These are phyloP conservation scores for Bombyx mandarina DNA, from an alignment of 1,140 invertebrate genomes.

Conservation along the genomic window DNA sequence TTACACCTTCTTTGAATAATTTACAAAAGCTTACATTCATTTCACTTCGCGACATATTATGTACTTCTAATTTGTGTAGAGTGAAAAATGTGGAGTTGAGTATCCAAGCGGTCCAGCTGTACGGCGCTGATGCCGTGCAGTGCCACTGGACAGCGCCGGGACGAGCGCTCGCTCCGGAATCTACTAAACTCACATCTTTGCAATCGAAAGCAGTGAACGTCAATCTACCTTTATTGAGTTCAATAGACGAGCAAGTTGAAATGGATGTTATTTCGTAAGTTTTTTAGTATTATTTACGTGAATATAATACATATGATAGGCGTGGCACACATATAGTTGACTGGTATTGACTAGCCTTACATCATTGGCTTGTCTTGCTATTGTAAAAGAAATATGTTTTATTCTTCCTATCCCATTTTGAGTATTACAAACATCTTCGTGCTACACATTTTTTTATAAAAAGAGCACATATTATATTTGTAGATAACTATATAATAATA, in stretches of 20 bases:
- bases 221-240: slow-evolving; percentile 13
- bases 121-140: slow-evolving; percentile 14
- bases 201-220: slow-evolving; percentile 12
- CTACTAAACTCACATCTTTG: slow-evolving; percentile 12
- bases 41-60: too few relatives aligned
- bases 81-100: slow-evolving; percentile 19
- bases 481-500: background rate
- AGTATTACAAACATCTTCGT: too few relatives aligned
- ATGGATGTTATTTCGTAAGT: slow-evolving; percentile 29
- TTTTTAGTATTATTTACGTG: background rate
- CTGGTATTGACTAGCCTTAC: too few relatives aligned
- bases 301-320: background rate
- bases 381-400: too few relatives aligned
- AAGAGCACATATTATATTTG: background rate
- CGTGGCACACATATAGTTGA: background rate
- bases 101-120: slow-evolving; percentile 29
- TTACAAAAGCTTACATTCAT: too few relatives aligned
- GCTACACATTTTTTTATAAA: too few relatives aligned
- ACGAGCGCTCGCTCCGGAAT: background rate
- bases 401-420: too few relatives aligned
- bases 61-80: slow-evolving; percentile 10
- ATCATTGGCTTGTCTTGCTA: too few relatives aligned
- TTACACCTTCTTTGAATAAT: too few relatives aligned
- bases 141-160: slow-evolving; percentile 14
- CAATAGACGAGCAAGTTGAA: slow-evolving; percentile 15